Conservation (phyloP, 2,113 vertebrate species). For the Caloenas nicobarica region DNA sequence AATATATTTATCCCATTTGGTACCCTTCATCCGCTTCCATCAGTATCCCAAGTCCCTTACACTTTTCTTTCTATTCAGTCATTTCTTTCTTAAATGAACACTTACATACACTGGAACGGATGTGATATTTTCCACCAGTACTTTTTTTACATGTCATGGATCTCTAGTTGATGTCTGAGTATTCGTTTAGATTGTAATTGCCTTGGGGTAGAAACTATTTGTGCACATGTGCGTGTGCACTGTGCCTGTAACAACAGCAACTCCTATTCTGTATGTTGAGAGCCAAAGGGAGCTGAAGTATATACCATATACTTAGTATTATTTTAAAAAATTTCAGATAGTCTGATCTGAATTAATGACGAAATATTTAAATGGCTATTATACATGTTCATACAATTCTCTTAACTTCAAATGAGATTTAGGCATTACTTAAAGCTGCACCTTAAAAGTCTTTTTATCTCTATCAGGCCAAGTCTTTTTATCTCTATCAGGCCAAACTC, state of each 20-base stretch:
- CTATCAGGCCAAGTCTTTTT: neutral
- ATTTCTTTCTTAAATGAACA: neutral
- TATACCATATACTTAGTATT: neutral
- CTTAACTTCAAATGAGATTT: neutral
- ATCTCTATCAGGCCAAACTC: neutral
- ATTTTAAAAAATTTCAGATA: neutral
- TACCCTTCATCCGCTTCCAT: neutral
- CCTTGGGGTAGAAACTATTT: neutral
- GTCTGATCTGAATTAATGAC: neutral
- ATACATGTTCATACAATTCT: neutral
- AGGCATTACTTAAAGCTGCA: neutral
- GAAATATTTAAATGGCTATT: neutral
- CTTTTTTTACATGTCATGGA: neutral
- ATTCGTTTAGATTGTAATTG: neutral
- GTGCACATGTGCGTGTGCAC: accelerated
- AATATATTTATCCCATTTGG: neutral
- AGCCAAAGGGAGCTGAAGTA: neutral
- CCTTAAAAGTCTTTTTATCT: neutral
- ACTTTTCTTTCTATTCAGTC: neutral
- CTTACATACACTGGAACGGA: neutral
- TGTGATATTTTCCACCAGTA: neutral
- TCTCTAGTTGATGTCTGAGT: neutral
- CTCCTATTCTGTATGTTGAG: neutral
- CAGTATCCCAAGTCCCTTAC: neutral
- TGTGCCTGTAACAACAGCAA: neutral